Evolutionary conservation across 2,113 vertebrate genomes (phyloP), one percentile per base, ranked within the genome.

Genomic region (Centropus bengalensis): DNA sequence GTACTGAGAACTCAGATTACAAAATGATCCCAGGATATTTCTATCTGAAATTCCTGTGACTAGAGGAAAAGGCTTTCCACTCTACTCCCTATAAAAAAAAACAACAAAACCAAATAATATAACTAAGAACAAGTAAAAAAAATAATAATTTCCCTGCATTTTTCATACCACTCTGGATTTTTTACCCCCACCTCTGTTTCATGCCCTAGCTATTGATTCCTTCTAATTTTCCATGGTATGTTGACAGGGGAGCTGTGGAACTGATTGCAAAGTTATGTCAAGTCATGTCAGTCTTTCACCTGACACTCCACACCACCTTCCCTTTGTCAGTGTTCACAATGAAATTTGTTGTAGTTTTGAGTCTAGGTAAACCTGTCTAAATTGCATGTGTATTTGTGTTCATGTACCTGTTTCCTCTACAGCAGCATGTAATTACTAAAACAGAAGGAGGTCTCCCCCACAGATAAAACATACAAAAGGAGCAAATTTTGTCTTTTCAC

Each of bases 1-100:
- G 71, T 70, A 30, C 16, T 89, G 63, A 83, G 60, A 96, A 86
- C 79, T 83, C n/a, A 49, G 68, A 91, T 74, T 91, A 89, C 67
- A 80, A 83, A 94, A 59, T 47, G 23, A 82, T 90, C 56, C 60
- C 88, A 60, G 60, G 47, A 33, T 64, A 60, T 60, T 87, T 79
- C 64, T 60, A 36, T 83, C 42, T 78, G 51, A 85, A 80, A 56
- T 67, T 80, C 91, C 23, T 89, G 10, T 82, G 59, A 82, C 33
- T 22, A 91, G 24, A 45, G 8, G 20, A 93, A 69, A 52, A 62
- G 18, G 14, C 6, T 70, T 89, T 70, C 20, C 26, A 70, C 13
- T 42, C 6, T 36, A 82, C 30, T 28, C 63, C 8, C 38, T 54
- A 85, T 40, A 38, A 4, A 36, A 71, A 71, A 36, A 36, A 36